Percentiles rank a stretch among this genome's conserved stretches.
These are phyloP conservation scores for Orthonychiurus folsomi DNA, from an alignment of 2,888 invertebrate species.

Conservation along the genomic window DNA sequence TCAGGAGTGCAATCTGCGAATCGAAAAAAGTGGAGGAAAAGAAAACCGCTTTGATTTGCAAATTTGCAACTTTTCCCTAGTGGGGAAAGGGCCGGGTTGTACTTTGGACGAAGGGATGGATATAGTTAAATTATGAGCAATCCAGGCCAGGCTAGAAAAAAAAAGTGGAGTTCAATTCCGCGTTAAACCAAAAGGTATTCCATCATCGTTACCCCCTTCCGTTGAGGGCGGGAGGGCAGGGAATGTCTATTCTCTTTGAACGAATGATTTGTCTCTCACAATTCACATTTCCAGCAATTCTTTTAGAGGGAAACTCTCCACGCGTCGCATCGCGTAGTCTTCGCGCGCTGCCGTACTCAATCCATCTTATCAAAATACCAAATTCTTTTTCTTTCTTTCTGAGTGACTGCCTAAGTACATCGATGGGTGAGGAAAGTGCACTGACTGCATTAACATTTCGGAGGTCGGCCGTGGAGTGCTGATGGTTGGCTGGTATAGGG, in stretches of 20 bases:
- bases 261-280: not conserved
- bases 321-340: too few relatives aligned
- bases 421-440: too few relatives aligned
- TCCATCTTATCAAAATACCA: conserved; percentile 1
- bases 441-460: too few relatives aligned
- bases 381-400: not conserved
- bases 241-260: not conserved
- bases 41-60: conserved; percentile 1
- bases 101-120: too few relatives aligned
- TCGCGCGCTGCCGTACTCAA: too few relatives aligned
- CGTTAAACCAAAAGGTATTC: conserved; percentile 1
- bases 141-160: not conserved
- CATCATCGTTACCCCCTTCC: conserved; percentile 1
- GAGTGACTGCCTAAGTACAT: too few relatives aligned
- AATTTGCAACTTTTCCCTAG: not conserved
- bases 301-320: too few relatives aligned
- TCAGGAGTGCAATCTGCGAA: not conserved
- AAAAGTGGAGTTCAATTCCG: not conserved
- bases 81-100: too few relatives aligned
- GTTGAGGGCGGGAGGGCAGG: not conserved
- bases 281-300: not conserved
- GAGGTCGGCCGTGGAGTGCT: too few relatives aligned
- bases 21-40: not conserved
- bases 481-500: too few relatives aligned
- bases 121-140: not conserved